These are phyloP conservation scores for Fistularia tabacaria DNA, from an alignment of 2,797 vertebrate species.

Conservation along the genomic window DNA sequence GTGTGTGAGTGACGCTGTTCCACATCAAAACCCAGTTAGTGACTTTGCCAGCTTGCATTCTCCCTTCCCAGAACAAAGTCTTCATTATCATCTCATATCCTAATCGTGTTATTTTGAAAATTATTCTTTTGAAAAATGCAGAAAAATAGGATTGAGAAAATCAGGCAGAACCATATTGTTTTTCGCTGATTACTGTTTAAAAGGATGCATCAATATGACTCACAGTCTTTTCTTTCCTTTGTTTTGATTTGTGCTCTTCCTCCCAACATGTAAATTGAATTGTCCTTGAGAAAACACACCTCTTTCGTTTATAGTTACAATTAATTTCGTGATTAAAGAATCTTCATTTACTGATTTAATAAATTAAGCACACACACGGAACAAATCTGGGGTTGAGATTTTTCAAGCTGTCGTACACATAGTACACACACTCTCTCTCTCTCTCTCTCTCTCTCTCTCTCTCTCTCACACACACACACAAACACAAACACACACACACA, in stretches of 20 bases:
- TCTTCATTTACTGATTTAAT: too few relatives aligned
- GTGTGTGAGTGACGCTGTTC: slow-evolving; percentile 43
- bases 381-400: too few relatives aligned
- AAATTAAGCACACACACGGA: too few relatives aligned
- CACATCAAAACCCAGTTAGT: slow-evolving; percentile 47
- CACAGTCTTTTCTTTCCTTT: slow-evolving; percentile 15
- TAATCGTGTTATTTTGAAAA: slow-evolving; percentile 56
- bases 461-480: too few relatives aligned
- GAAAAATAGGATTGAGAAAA: slow-evolving; percentile 40
- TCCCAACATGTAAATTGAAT: not conserved
- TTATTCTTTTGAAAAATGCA: slow-evolving; percentile 42
- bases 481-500: too few relatives aligned
- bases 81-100: slow-evolving; percentile 57
- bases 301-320: not conserved
- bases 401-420: not conserved
- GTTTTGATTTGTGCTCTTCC: slow-evolving; percentile 1
- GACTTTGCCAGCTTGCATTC: slow-evolving; percentile 39
- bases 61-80: slow-evolving; percentile 43
- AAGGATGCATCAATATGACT: slow-evolving; percentile 18
- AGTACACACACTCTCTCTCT: slow-evolving; percentile 1
- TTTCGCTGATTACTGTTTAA: slow-evolving; percentile 20
- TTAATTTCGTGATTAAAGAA: too few relatives aligned
- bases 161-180: slow-evolving; percentile 42
- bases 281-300: not conserved
- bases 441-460: not conserved